A percentile compares a stretch with the other conserved stretches of the same genome.
Evolutionary conservation across 2,888 invertebrate genomes (phyloP).

Genomic region (Melinaea marsaeus): DNA sequence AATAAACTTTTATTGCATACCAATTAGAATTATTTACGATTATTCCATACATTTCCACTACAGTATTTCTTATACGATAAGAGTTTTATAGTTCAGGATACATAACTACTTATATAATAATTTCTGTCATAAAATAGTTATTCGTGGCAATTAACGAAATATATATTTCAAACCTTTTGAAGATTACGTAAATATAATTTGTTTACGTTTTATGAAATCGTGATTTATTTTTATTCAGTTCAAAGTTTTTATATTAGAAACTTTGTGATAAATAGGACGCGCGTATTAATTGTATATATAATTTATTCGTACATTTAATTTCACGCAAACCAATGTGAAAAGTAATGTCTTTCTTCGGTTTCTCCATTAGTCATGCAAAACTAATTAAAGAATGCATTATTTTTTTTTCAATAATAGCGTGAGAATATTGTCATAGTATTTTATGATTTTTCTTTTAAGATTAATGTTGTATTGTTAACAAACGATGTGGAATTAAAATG

Average conservation of each 20-base stretch:
- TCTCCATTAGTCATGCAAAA: slow-evolving; percentile 64
- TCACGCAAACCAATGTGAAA: slow-evolving; percentile 62
- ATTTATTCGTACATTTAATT: neutral
- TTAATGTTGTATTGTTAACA: neutral
- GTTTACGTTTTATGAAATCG: no score
- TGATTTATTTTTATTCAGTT: neutral
- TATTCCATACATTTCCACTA: slow-evolving; percentile 17
- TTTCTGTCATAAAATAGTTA: neutral
- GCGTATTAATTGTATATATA: neutral
- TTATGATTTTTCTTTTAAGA: neutral
- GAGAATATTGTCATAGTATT: slow-evolving; percentile 25
- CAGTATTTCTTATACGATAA: slow-evolving; percentile 10
- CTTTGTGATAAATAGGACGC: neutral
- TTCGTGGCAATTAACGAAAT: no score
- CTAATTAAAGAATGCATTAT: slow-evolving; percentile 51
- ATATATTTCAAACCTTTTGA: neutral
- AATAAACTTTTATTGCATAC: slow-evolving; percentile 47
- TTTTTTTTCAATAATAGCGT: slow-evolving; percentile 36
- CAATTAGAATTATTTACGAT: slow-evolving; percentile 48
- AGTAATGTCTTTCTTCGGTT: slow-evolving; percentile 46
- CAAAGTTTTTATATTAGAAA: neutral
- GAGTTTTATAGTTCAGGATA: neutral
- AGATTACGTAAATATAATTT: neutral
- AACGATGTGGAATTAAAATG: neutral
- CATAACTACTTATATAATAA: neutral